These are phyloP conservation scores for Protobothrops flavoviridis DNA, from an alignment of 2,113 vertebrate genomes.

Conservation along the genomic window DNA sequence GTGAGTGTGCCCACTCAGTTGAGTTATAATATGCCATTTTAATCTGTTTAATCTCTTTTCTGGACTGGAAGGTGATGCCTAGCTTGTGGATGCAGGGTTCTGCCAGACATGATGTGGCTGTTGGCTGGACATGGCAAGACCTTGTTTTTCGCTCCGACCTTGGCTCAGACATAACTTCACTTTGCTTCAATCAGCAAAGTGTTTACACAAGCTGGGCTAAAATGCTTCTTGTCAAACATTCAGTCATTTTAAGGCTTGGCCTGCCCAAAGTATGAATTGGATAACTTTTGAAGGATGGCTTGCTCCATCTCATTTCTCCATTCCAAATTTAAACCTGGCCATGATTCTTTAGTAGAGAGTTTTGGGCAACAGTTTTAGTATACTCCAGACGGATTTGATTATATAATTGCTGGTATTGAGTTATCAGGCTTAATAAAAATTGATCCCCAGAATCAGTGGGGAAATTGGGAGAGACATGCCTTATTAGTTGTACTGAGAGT, in stretches of 20 bases:
- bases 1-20: neutral
- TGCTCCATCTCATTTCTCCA: neutral
- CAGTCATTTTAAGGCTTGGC: conserved; percentile 1
- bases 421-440: neutral
- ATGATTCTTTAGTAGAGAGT: neutral
- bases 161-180: conserved; percentile 16
- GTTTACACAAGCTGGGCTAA: conserved; percentile 1
- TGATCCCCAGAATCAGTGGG: neutral
- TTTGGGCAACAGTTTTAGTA: neutral
- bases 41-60: conserved; percentile 29
- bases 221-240: conserved; percentile 16
- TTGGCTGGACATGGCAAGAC: neutral
- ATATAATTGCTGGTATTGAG: neutral
- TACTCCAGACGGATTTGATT: neutral
- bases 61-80: conserved; percentile 14
- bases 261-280: neutral
- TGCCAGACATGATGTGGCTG: conserved; percentile 10
- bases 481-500: neutral
- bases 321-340: neutral
- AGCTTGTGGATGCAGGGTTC: neutral
- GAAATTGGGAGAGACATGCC: neutral
- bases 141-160: conserved; percentile 7
- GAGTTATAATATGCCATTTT: conserved; percentile 12
- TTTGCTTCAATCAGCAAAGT: conserved; percentile 12
- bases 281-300: neutral